Base-by-base conservation (phyloP, 2,888 invertebrate genomes). In the Ditula angustiorana region DNA sequence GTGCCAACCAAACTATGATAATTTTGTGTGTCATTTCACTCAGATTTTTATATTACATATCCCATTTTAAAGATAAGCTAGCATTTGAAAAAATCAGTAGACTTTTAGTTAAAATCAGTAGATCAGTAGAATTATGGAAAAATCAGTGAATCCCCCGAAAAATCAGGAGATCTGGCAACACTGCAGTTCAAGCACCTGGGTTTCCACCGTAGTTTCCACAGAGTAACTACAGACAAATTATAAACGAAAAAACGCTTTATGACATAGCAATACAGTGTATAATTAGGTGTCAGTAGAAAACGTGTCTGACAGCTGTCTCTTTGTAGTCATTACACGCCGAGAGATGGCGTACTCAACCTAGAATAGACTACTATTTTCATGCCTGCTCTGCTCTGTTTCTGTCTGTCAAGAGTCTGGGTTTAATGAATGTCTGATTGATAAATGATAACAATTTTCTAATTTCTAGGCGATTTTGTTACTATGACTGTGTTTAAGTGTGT, bases 401-500 rank as follows among this genome's bases (percentile, higher is more conserved):
- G 37, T 64, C 58, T 64, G 64, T 59, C 64, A 64, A 46, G 26
- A 49, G 52, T 64, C 53, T 64, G 58, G 53, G 37, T 46, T 52
- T 35, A 52, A 53, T 63, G 58, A 57, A 64, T 53, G 58, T 58
- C 33, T 41, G 62, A 64, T 64, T 64, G 47, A 64, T 64, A 64
- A 56, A 64, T 59, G 64, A 64, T 59, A 64, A 64, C 58, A 53
- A 53, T 64, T 59, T 47, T 37, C 33, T 59, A 46, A 41, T 59
- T 46, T 62, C 46, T 26, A 16, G 52, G 23, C 44, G 7, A 33
- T n/a, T 58, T 41, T 41, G 37, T 41, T 50, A 16, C 19, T 50
- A 28, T 28, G 30, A 35, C n/a, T 41, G n/a, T 63, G 52, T 8
- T 44, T 28, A 35, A 58, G 71, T 77, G 71, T 62, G 68, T 56